These are phyloP conservation scores for Indri indri DNA, from an alignment of 2,113 vertebrate genomes.

Conservation along the genomic window DNA sequence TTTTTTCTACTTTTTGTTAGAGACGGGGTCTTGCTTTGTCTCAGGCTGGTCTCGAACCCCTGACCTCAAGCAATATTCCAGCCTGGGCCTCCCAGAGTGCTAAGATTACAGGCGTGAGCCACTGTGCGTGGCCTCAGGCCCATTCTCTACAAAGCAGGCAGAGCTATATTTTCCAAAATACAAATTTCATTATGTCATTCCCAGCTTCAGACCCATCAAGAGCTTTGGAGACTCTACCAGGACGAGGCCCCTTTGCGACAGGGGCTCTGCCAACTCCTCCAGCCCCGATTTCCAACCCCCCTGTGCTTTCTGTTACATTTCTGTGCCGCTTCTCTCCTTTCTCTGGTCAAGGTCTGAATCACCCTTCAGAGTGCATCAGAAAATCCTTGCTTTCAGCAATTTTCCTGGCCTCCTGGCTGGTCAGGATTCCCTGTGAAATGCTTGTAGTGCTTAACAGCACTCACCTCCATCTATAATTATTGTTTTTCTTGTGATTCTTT, in stretches of 20 bases:
- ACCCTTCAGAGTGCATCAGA: not conserved
- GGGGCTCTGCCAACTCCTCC: not conserved
- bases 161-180: not conserved
- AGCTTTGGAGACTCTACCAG: not conserved
- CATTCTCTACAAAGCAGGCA: not conserved
- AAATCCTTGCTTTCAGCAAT: not conserved
- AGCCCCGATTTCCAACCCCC: accelerated
- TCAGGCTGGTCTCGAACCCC: too few relatives aligned
- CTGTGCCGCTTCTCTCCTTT: not conserved
- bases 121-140: too few relatives aligned
- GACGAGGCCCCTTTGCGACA: not conserved
- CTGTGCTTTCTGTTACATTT: not conserved
- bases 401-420: not conserved
- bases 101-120: too few relatives aligned
- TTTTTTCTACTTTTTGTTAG: too few relatives aligned
- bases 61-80: too few relatives aligned
- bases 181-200: not conserved
- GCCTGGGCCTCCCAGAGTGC: too few relatives aligned
- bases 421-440: not conserved
- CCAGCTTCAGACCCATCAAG: not conserved
- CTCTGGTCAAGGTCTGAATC: not conserved
- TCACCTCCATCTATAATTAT: not conserved
- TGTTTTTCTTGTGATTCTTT: not conserved
- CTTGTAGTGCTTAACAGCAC: not conserved
- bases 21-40: too few relatives aligned